Conservation (phyloP, 2,113 vertebrate genomes). For the Ameiurus melas region DNA sequence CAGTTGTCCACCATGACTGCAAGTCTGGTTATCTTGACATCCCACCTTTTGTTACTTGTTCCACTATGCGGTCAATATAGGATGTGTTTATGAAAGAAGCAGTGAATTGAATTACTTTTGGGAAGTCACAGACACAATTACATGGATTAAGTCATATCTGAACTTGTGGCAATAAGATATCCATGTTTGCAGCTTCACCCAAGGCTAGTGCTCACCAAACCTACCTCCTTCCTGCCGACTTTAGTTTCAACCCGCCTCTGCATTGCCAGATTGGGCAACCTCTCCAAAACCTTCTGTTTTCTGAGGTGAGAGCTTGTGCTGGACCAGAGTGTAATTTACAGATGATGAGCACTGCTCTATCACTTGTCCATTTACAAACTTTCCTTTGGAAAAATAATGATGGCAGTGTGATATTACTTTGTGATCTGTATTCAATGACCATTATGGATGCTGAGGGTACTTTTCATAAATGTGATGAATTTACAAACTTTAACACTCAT, state of each 20-base stretch:
- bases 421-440: neutral
- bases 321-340: neutral
- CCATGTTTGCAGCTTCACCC: neutral
- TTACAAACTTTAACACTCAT: neutral
- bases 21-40: neutral
- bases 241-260: neutral
- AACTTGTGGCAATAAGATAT: neutral
- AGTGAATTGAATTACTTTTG: neutral
- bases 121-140: neutral
- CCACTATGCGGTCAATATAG: neutral
- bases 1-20: neutral
- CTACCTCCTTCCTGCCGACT: too few species aligned
- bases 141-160: neutral
- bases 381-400: neutral
- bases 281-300: neutral
- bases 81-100: neutral
- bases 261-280: neutral
- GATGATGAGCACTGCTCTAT: neutral
- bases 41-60: neutral
- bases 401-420: neutral
- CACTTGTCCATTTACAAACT: neutral
- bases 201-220: neutral
- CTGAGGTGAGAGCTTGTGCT: neutral
- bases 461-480: neutral
- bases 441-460: neutral